Evolutionary conservation across 2,888 invertebrate species (phyloP).

Genomic region (Gortyna flavago): DNA sequence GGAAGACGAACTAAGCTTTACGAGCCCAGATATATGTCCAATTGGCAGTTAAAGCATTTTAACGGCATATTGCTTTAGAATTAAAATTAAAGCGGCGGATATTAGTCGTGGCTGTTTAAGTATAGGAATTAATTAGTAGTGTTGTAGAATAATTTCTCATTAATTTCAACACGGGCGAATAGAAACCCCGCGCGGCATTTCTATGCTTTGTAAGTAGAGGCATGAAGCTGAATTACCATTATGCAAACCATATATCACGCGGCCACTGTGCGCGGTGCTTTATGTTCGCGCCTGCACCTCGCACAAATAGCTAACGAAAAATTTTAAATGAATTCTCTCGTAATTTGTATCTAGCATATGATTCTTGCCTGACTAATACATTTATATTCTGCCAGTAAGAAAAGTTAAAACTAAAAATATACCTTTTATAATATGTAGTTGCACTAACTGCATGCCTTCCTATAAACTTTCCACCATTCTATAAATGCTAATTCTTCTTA

Average conservation of each 20-base stretch:
- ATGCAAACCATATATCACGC: constrained; percentile 62
- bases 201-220: constrained; percentile 76
- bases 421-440: not conserved
- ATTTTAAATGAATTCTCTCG: not conserved
- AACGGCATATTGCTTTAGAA: constrained; percentile 82
- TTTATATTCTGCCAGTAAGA: not conserved
- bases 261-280: constrained; percentile 37
- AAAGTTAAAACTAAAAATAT: not conserved
- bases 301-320: constrained; percentile 16
- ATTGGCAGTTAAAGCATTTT: constrained; percentile 83
- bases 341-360: constrained; percentile 8
- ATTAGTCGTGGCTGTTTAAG: constrained; percentile 70
- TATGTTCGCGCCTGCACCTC: constrained; percentile 32
- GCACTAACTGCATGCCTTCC: not conserved
- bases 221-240: constrained; percentile 76
- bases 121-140: constrained; percentile 81
- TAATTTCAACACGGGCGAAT: constrained; percentile 80
- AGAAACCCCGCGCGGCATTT: constrained; percentile 76
- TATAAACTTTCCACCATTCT: not conserved
- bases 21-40: constrained; percentile 81
- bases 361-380: not conserved
- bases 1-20: constrained; percentile 82
- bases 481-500: not conserved
- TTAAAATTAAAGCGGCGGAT: constrained; percentile 81
- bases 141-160: constrained; percentile 81